phyloP scores from a whole-genome alignment of 2,113 vertebrate species.

The Brachyistius frenatus region DNA sequence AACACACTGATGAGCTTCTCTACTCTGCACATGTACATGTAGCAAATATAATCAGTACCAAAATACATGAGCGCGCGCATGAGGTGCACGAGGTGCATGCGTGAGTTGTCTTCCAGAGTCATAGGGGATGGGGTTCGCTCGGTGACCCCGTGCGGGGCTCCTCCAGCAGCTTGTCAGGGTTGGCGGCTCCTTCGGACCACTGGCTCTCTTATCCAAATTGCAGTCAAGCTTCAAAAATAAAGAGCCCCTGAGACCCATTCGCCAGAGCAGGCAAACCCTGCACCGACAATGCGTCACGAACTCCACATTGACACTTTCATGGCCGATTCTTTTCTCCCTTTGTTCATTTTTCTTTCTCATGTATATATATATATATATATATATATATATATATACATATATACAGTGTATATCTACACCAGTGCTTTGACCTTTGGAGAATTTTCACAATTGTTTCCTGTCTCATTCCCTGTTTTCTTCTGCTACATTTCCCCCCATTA shows the following conservation, averaged over 20 bases:
- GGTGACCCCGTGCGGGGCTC: constrained; percentile 68
- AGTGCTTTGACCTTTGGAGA: constrained; percentile 76
- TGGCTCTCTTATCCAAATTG: constrained; percentile 80
- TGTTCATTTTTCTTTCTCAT: constrained; percentile 55
- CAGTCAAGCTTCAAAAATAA: constrained; percentile 85
- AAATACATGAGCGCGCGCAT: background rate
- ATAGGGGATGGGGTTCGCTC: constrained; percentile 57
- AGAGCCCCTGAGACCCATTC: constrained; percentile 84
- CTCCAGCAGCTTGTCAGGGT: constrained; percentile 81
- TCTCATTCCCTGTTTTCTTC: constrained; percentile 61
- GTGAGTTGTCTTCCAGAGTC: constrained; percentile 34
- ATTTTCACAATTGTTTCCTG: constrained; percentile 80
- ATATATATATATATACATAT: constrained; percentile 10
- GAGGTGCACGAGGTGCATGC: background rate
- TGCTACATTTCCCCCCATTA: constrained; percentile 53
- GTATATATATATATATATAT: background rate
- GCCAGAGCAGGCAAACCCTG: constrained; percentile 73
- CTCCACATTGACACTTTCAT: constrained; percentile 83
- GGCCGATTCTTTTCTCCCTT: constrained; percentile 62
- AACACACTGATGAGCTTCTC: constrained; percentile 1
- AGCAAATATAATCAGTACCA: background rate
- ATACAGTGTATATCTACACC: constrained; percentile 26
- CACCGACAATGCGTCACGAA: constrained; percentile 82
- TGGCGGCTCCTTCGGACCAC: constrained; percentile 78
- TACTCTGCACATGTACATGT: background rate